Evolutionary conservation across 2,797 vertebrate species (phyloP), one percentile per base, ranked within the genome.

Genomic region (Lutjanus campechanus): DNA sequence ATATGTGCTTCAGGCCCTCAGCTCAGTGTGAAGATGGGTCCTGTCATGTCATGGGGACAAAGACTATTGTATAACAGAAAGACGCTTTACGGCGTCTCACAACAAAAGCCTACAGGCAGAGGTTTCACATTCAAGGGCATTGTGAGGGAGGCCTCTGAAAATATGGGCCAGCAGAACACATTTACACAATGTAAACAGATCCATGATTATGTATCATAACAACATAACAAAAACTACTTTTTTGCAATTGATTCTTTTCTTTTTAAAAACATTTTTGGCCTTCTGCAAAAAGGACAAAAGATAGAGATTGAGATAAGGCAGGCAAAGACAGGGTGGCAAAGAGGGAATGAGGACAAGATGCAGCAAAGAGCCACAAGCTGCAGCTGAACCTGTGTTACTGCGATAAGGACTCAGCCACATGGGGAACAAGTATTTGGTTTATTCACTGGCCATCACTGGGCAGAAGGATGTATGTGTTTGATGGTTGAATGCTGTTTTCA

Each of bases 41-140:
- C 67, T 51, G 51, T 84, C 66, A 22, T 73, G 60, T 77, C 73
- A 82, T 1, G 15, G 54, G 60, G 54, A 91, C 85, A 87, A 89
- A 84, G 81, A 74, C 77, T 68, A 76, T 79, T 89, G 86, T 81
- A 29, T 36, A 64, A 61, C 25, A 73, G 60, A 77, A 69, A 76
- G 78, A 76, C 44, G 60, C 65, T 83, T 80, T 47, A 65, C 47
- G 60, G 68, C 55, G 3, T 72, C 66, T 63, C 13, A 25, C 49
- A 70, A 82, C 71, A 85, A 82, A 81, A 81, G 69, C 15, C 54
- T 58, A 10, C 44, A 36, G 64, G 17, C 36, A 68, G 19, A 68
- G 40, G 46, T 47, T 79, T 82, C 46, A 74, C 8, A 76, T 66
- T 75, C 22, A 68, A 65, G 9, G 55, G 13, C 59, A 54, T 11